phyloP scores from a whole-genome alignment of 2,797 vertebrate species.

The Tiaroga cobitis region DNA sequence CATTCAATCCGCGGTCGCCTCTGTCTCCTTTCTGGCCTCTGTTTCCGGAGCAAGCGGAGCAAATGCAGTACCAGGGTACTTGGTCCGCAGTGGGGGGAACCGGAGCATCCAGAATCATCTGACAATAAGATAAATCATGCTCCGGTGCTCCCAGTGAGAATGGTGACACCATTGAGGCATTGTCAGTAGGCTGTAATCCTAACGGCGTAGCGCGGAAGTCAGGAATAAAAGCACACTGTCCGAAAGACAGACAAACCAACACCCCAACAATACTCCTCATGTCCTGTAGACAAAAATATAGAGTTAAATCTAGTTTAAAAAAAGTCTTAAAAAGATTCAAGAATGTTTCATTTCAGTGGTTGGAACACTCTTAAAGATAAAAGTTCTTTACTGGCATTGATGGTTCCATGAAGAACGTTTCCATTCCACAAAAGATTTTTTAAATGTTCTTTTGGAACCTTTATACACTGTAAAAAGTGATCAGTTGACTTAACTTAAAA shows the following conservation, averaged over 20 bases:
- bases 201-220: fast-evolving
- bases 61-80: conserved; percentile 66
- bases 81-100: conserved; percentile 57
- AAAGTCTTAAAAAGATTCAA: background rate
- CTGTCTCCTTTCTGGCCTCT: conserved; percentile 59
- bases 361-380: background rate
- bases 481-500: too few species aligned
- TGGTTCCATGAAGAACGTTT: too few species aligned
- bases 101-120: conserved; percentile 61
- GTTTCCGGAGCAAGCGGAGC: conserved; percentile 58
- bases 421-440: too few species aligned
- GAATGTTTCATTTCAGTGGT: background rate
- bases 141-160: background rate
- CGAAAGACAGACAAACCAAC: background rate
- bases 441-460: too few species aligned
- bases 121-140: conserved; percentile 56
- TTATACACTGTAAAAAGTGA: too few species aligned
- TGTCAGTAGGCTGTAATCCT: background rate
- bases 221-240: fast-evolving
- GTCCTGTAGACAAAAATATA: background rate
- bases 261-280: background rate
- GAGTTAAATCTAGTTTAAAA: background rate
- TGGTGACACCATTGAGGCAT: background rate
- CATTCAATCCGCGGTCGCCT: conserved; percentile 60
- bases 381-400: too few species aligned